Base-by-base conservation (phyloP, 2,113 vertebrate genomes). In the Perognathus longimembris region DNA sequence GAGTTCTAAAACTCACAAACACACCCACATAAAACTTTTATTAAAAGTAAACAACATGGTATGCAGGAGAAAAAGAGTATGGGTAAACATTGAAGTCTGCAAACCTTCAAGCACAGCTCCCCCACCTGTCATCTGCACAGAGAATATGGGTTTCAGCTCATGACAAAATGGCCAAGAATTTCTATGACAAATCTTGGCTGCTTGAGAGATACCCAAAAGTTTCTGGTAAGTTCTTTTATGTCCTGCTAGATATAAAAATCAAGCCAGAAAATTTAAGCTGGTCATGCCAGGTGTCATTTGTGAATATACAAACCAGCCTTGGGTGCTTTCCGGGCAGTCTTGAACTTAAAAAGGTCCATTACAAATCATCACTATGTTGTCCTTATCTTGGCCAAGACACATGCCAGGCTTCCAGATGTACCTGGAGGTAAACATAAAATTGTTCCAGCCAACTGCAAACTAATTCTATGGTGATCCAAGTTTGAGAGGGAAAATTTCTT, bases 261-360 rank as follows among this genome's bases (percentile, higher is more conserved):
- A 88, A 70, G 26, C 54, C 24, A 63, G 14, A 36, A 57, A 80
- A n/a, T 92, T 78, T 90, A 87, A 61, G 76, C 21, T 66, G n/a
- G 36, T 42, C 38, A 30, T 57, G 24, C 21, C 74, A 89, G 54
- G 61, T 82, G 22, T 73, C 81, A 76, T 73, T 84, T 61, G 54
- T 89, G 67, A 83, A 54, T 64, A 73, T 75, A 89, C 32, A 91
- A 91, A 85, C n/a, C 54, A 84, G 70, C 76, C 14, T 78, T 34
- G 11, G 57, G 36, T 83, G 7, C 7, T 42, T 89, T 64, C 40
- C 50, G 64, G 34, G 30, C 40, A 50, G 59, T 42, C 86, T 85
- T 90, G 38, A 82, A 92, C 45, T 57, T 85, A 79, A 88, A 78
- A 74, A 24, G 79, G 34, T 22, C 54, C 45, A 74, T 88, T 81